These are phyloP conservation scores for Tragelaphus imberbis DNA, from an alignment of 2,113 vertebrate species.

Conservation along the genomic window DNA sequence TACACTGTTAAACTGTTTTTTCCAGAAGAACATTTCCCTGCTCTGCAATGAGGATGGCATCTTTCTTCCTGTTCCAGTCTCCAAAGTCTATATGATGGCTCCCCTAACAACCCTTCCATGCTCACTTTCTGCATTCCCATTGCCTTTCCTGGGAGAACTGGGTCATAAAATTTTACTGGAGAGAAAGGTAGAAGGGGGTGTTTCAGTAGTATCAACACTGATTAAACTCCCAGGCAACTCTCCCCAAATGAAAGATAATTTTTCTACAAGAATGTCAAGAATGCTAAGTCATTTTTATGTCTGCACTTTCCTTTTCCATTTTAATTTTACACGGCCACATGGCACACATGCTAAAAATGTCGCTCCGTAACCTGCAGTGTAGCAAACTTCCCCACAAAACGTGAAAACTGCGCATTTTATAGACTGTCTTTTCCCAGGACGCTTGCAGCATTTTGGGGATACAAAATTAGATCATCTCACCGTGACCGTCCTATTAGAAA, in stretches of 20 bases:
- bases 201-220: slow-evolving; percentile 61
- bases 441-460: neutral
- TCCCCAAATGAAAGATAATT: slow-evolving; percentile 67
- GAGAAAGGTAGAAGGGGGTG: slow-evolving; percentile 37
- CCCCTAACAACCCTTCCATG: neutral
- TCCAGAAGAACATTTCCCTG: neutral
- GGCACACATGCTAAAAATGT: slow-evolving; percentile 57
- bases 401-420: neutral
- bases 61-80: neutral
- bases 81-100: neutral
- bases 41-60: neutral
- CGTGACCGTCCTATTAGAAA: neutral
- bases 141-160: slow-evolving; percentile 45
- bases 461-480: slow-evolving; percentile 23
- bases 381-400: slow-evolving; percentile 54
- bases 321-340: slow-evolving; percentile 64
- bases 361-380: slow-evolving; percentile 46
- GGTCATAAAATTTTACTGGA: slow-evolving; percentile 58
- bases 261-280: slow-evolving; percentile 65
- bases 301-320: slow-evolving; percentile 56
- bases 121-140: neutral
- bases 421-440: slow-evolving; percentile 50
- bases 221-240: slow-evolving; percentile 55
- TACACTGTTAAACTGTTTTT: neutral
- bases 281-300: slow-evolving; percentile 69